These are phyloP conservation scores for Psilanteris sp. DNA, from an alignment of 1,140 invertebrate genomes.

Conservation along the genomic window DNA sequence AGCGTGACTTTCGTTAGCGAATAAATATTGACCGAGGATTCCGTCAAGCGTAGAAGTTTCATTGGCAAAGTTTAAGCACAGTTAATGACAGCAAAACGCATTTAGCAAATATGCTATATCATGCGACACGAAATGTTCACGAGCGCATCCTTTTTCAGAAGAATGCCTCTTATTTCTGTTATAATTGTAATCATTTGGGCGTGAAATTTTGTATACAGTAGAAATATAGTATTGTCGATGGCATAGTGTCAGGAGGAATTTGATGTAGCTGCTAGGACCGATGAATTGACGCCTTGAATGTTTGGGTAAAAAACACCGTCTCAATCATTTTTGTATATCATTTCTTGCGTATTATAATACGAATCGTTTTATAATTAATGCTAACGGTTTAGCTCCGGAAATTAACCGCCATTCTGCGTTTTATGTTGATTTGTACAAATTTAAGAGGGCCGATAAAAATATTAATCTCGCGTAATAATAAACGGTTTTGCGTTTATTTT, in stretches of 20 bases:
- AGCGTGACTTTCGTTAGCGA: slow-evolving; percentile 35
- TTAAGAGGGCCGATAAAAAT: too few relatives aligned
- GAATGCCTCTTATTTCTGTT: slow-evolving; percentile 6
- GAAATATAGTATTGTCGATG: slow-evolving; percentile 45
- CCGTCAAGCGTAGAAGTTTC: slow-evolving; percentile 37
- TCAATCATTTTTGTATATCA: too few relatives aligned
- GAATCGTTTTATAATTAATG: too few relatives aligned
- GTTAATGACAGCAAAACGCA: slow-evolving; percentile 47
- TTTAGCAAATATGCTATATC: slow-evolving; percentile 46
- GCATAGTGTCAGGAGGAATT: slow-evolving; percentile 47
- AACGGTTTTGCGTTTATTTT: too few relatives aligned
- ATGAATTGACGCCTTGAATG: slow-evolving; percentile 42
- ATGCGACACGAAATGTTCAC: slow-evolving; percentile 25
- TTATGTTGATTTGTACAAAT: too few relatives aligned
- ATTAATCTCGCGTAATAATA: too few relatives aligned
- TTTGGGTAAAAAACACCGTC: slow-evolving; percentile 52
- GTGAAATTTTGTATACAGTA: slow-evolving; percentile 41
- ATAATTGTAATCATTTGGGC: slow-evolving; percentile 31
- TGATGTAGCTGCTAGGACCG: slow-evolving; percentile 52
- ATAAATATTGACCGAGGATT: slow-evolving; percentile 37
- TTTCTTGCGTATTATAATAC: too few relatives aligned
- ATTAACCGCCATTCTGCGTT: too few relatives aligned
- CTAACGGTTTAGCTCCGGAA: too few relatives aligned
- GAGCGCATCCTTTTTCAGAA: slow-evolving; percentile 27
- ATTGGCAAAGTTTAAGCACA: slow-evolving; percentile 43